These are phyloP conservation scores for Stegastes partitus DNA, from an alignment of 2,113 vertebrate genomes.

Conservation along the genomic window DNA sequence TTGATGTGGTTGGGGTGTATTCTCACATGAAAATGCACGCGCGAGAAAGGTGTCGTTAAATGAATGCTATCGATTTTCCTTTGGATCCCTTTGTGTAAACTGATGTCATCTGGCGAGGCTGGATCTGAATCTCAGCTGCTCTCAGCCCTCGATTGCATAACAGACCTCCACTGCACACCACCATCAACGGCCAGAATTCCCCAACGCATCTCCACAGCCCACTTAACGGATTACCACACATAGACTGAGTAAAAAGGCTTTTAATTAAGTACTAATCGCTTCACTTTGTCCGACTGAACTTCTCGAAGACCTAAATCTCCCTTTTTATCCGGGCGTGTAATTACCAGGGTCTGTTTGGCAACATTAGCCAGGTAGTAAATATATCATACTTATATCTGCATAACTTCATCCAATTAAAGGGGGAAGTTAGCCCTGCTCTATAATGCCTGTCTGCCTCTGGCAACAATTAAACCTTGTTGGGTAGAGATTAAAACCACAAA, in stretches of 20 bases:
- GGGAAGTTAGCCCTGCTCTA: constrained; percentile 45
- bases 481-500: constrained; percentile 38
- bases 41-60: constrained; percentile 25
- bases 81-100: constrained; percentile 32
- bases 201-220: constrained; percentile 44
- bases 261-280: constrained; percentile 76
- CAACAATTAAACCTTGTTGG: constrained; percentile 43
- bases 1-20: background rate
- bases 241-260: constrained; percentile 61
- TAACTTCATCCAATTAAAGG: constrained; percentile 56
- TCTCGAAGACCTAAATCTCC: constrained; percentile 62
- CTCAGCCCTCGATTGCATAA: constrained; percentile 53
- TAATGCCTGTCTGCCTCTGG: constrained; percentile 26
- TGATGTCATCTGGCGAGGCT: constrained; percentile 39
- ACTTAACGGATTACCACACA: constrained; percentile 72
- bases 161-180: constrained; percentile 43
- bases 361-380: constrained; percentile 57
- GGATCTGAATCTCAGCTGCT: constrained; percentile 40
- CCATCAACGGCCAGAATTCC: constrained; percentile 59
- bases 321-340: constrained; percentile 59
- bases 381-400: constrained; percentile 56
- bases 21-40: constrained; percentile 9
- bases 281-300: constrained; percentile 66
- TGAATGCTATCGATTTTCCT: constrained; percentile 38
- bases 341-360: constrained; percentile 47